These are phyloP conservation scores for Perodicticus potto DNA, from an alignment of 2,797 vertebrate species.

Conservation along the genomic window DNA sequence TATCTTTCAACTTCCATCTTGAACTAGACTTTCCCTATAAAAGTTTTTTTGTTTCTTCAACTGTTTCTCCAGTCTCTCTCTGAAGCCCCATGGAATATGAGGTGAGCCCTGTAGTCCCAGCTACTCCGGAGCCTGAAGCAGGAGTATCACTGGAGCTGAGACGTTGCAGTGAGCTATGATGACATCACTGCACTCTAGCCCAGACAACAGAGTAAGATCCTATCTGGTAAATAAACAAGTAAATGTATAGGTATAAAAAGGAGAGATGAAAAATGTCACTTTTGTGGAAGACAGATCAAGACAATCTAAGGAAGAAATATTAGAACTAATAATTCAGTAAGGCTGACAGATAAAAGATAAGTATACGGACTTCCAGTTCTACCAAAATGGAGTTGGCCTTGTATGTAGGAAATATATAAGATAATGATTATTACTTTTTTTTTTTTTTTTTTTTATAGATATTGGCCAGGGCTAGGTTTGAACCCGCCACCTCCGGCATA, in stretches of 20 bases:
- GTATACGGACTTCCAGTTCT: background rate
- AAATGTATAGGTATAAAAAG: background rate
- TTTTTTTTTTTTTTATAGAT: too few relatives aligned
- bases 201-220: too few relatives aligned
- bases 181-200: too few relatives aligned
- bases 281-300: background rate
- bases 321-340: background rate
- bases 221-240: too few relatives aligned
- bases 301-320: background rate
- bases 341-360: slow-evolving; percentile 4
- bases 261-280: background rate
- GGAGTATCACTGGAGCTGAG: too few relatives aligned
- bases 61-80: background rate
- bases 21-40: slow-evolving; percentile 1
- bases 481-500: too few relatives aligned
- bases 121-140: too few relatives aligned
- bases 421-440: too few relatives aligned
- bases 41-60: slow-evolving; percentile 38
- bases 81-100: background rate
- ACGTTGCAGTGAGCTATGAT: too few relatives aligned
- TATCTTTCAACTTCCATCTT: slow-evolving; percentile 22
- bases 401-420: background rate
- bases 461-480: too few relatives aligned
- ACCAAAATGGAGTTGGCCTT: background rate
- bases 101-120: too few relatives aligned